phyloP scores from a whole-genome alignment of 2,888 invertebrate genomes.

The Tricholauxania praeusta region DNA sequence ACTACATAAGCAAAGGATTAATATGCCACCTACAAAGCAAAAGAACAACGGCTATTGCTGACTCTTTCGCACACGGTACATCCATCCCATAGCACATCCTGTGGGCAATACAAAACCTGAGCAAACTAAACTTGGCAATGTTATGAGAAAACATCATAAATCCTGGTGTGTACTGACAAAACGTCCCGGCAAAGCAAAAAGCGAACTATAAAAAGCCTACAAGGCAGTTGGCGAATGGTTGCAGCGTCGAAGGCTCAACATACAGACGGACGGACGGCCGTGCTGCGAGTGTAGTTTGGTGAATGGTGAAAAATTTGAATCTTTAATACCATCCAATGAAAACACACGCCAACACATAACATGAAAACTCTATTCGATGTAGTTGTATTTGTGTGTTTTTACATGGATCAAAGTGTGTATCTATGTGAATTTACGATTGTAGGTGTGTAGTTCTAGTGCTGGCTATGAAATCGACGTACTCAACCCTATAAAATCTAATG shows the following conservation, averaged over 20 bases:
- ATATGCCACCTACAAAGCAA: not conserved
- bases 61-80: conserved; percentile 13
- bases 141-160: conserved; percentile 42
- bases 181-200: conserved; percentile 20
- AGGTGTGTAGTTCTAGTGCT: not conserved
- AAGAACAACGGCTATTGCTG: not conserved
- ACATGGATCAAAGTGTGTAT: not conserved
- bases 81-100: conserved; percentile 28
- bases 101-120: conserved; percentile 38
- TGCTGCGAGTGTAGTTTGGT: not conserved
- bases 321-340: conserved; percentile 51
- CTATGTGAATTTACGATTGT: not conserved
- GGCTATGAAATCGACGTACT: not conserved
- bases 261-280: no score
- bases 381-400: conserved; percentile 14
- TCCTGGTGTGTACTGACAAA: conserved; percentile 40
- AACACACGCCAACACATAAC: conserved; percentile 43
- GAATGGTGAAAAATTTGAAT: conserved; percentile 44
- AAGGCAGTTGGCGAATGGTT: conserved; percentile 12
- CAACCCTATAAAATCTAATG: conserved; percentile 19
- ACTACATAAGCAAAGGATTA: conserved; percentile 19
- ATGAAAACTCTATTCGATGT: not conserved
- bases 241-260: not conserved
- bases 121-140: conserved; percentile 44
- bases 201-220: conserved; percentile 3